Evolutionary conservation across 2,888 invertebrate genomes (phyloP).

Genomic region (Globia sparganii): DNA sequence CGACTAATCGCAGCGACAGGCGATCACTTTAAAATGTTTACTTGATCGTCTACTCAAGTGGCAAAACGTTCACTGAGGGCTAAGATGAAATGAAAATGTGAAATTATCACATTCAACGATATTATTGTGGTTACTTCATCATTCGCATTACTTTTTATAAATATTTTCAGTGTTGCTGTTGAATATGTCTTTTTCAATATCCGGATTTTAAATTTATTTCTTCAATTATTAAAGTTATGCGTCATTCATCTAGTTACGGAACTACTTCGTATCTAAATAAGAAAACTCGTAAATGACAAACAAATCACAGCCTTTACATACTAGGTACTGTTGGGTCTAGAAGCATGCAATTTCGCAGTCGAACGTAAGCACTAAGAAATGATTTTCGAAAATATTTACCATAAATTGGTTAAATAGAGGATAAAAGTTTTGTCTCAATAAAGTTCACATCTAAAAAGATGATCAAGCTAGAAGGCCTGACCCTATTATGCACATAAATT

Average conservation of each 20-base stretch:
- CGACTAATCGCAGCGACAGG: constrained; percentile 36
- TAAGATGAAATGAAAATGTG: not conserved
- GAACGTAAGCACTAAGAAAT: not conserved
- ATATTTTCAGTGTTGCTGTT: not conserved
- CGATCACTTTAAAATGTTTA: constrained; percentile 19
- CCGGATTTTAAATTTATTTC: not conserved
- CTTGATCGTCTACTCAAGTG: constrained; percentile 7
- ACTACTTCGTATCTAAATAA: not conserved
- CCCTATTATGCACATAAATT: constrained; percentile 20
- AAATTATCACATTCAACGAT: not conserved
- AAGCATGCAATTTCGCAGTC: not conserved
- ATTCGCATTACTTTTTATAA: not conserved
- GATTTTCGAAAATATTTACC: not conserved
- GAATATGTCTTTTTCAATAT: no score
- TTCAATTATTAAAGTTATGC: no score
- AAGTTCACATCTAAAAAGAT: not conserved
- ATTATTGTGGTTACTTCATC: not conserved
- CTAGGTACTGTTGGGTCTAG: not conserved
- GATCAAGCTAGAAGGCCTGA: not conserved
- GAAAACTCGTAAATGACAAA: not conserved
- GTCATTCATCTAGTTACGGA: not conserved
- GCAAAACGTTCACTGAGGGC: not conserved
- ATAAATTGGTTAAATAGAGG: no score
- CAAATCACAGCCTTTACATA: no score
- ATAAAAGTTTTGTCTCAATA: not conserved